Conservation (phyloP, 2,888 invertebrate species). For the Orchesellides sinensis region DNA sequence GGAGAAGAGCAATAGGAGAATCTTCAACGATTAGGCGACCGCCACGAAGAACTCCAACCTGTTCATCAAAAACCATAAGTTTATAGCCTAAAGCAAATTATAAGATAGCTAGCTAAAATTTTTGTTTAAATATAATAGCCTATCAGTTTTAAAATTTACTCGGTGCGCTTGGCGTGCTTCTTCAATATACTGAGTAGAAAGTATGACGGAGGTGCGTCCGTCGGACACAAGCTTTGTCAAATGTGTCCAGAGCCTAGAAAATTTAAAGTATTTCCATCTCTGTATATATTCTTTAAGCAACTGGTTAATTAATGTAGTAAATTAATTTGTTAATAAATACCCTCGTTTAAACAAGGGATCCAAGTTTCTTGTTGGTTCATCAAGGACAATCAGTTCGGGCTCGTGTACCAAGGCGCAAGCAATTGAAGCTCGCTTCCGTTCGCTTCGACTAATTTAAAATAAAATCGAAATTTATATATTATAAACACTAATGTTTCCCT, state of each 20-base stretch:
- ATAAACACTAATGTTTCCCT: too few species aligned
- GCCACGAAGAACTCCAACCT: constrained; percentile 57
- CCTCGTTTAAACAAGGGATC: constrained; percentile 60
- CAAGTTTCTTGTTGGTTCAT: constrained; percentile 40
- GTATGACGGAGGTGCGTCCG: constrained; percentile 61
- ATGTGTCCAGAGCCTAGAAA: constrained; percentile 56
- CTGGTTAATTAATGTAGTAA: too few species aligned
- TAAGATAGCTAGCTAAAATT: neutral
- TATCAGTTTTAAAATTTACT: too few species aligned
- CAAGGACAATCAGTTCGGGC: constrained; percentile 55
- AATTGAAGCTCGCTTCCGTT: constrained; percentile 53
- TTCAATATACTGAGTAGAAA: constrained; percentile 53
- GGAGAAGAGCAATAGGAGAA: constrained; percentile 59
- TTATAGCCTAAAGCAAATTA: too few species aligned
- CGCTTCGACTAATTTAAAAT: constrained; percentile 39
- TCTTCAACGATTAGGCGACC: constrained; percentile 62
- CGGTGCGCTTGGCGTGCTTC: constrained; percentile 64
- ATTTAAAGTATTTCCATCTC: neutral
- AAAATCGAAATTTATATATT: neutral
- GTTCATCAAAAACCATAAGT: neutral
- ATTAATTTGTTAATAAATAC: constrained; percentile 33
- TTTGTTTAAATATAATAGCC: neutral
- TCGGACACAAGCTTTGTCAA: constrained; percentile 59
- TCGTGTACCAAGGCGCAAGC: constrained; percentile 58
- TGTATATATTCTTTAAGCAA: neutral